Base-by-base conservation (phyloP, 2,888 invertebrate species). In the Nomada ferruginata region DNA sequence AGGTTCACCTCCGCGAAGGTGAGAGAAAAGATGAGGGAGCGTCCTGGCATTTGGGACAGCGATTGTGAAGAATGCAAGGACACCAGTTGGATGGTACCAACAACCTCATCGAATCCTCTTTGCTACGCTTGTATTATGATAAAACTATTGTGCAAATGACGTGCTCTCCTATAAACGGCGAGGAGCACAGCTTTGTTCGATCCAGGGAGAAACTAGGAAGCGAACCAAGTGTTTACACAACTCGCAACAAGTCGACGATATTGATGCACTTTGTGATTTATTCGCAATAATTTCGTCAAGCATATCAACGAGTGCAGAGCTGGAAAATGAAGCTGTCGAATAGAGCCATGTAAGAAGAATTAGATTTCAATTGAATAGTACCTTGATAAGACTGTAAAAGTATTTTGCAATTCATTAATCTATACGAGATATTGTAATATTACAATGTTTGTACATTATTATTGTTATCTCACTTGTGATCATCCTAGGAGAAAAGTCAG, bases 1-100 rank as follows among this genome's bases (percentile, higher is more conserved):
- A 82, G 82, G 79, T 76, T 78, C 76, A 82, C 68, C 79, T 44
- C 59, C 47, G 61, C 52, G 79, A 75, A 79, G 83, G 83, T 76
- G 79, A 85, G 82, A 82, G 80, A 86, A 64, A 76, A 85, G 68
- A 79, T 66, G 76, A 87, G 83, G 89, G 89, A 90, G 89, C 89
- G 90, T 88, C 85, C 79, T 90, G 90, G 90, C 90, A 91, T 91
- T 91, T 90, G 82, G 88, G 85, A 82, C 88, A 79, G 77, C 85
- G 82, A 84, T 84, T 73, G 81, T 78, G 69, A 86, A 80, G 90
- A 90, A 90, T 90, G 91, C 90, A 91, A 90, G 91, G 90, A 89
- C 90, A 85, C 82, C 66, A 53, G 70, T 71, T 50, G 47, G 69
- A 44, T 71, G 66, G 72, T 85, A 76, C 59, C 64, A 63, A 63